These are phyloP conservation scores for Lochmaea crataegi DNA, from an alignment of 2,888 invertebrate species.

Conservation along the genomic window DNA sequence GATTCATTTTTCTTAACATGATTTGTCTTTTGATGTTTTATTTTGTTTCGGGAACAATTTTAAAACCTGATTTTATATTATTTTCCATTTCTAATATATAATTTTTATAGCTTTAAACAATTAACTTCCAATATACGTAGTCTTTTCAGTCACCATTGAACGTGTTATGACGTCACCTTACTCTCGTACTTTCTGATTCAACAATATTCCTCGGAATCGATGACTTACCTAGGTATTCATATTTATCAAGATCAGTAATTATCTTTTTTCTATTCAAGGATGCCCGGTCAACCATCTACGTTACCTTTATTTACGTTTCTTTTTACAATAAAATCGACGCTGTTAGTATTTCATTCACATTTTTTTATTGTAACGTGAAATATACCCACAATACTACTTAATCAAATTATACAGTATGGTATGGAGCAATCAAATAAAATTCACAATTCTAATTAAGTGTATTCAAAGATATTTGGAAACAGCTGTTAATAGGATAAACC, in stretches of 20 bases:
- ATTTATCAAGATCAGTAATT: not conserved
- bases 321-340: not conserved
- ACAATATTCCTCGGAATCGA: not conserved
- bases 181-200: conserved; percentile 7
- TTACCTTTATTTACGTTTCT: conserved; percentile 4
- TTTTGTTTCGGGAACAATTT: too few species aligned
- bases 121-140: not conserved
- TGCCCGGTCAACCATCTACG: not conserved
- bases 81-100: too few species aligned
- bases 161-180: conserved; percentile 9
- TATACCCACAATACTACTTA: not conserved
- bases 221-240: conserved; percentile 9
- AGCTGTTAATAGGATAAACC: too few species aligned
- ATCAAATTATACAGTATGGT: not conserved
- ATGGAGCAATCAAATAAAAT: too few species aligned
- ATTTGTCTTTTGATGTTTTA: too few species aligned
- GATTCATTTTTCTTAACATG: too few species aligned
- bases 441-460: too few species aligned
- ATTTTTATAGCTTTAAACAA: too few species aligned
- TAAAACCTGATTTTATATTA: too few species aligned
- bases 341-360: conserved; percentile 2
- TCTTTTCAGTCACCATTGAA: not conserved
- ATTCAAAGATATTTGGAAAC: too few species aligned
- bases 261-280: conserved; percentile 6
- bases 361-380: not conserved